phyloP scores from a whole-genome alignment of 2,888 invertebrate genomes.

The Drosophila bunnanda region DNA sequence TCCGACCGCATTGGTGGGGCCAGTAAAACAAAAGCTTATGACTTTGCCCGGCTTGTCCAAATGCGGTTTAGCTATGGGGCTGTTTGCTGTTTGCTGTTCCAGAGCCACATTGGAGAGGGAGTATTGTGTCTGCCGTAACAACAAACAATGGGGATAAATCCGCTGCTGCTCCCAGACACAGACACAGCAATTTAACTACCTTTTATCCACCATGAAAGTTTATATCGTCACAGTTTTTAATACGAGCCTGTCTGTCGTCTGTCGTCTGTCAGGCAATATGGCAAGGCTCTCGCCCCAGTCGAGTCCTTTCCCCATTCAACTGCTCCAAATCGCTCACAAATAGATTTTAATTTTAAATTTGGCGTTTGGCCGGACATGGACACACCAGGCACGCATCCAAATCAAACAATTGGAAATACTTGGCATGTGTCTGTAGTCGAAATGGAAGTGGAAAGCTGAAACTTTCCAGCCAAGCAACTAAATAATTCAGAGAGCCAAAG shows the following conservation, averaged over 20 bases:
- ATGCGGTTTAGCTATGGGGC: slow-evolving; percentile 34
- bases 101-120: slow-evolving; percentile 14
- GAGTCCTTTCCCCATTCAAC: slow-evolving; percentile 5
- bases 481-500: slow-evolving; percentile 49
- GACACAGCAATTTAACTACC: slow-evolving; percentile 42
- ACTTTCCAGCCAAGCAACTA: slow-evolving; percentile 41
- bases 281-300: neutral
- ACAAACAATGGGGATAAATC: slow-evolving; percentile 42
- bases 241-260: slow-evolving; percentile 32
- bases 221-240: slow-evolving; percentile 45
- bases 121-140: slow-evolving; percentile 29
- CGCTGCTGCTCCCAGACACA: slow-evolving; percentile 19
- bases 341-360: slow-evolving; percentile 58
- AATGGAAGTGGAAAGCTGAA: slow-evolving; percentile 22
- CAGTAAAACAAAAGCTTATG: slow-evolving; percentile 76
- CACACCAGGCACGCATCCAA: slow-evolving; percentile 40
- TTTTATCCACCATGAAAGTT: slow-evolving; percentile 44
- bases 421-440: slow-evolving; percentile 46
- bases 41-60: slow-evolving; percentile 51
- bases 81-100: neutral
- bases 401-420: slow-evolving; percentile 48
- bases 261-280: slow-evolving; percentile 35
- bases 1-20: slow-evolving; percentile 67
- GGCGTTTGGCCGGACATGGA: slow-evolving; percentile 14
- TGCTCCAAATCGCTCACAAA: slow-evolving; percentile 48